Evolutionary conservation across 2,888 invertebrate genomes (phyloP).

Genomic region (Athripsodes cinereus): DNA sequence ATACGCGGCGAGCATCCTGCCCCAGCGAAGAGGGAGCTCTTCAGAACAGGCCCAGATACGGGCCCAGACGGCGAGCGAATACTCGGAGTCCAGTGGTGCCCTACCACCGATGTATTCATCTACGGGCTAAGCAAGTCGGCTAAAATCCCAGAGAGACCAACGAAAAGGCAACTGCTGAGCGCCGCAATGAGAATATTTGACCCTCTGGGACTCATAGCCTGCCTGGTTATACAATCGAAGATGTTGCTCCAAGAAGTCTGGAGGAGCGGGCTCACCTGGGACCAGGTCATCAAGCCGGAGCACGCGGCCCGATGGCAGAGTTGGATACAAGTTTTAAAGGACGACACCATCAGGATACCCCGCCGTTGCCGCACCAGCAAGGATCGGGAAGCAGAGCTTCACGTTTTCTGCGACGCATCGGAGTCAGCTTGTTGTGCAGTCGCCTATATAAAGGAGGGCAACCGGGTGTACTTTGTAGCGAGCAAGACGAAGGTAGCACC

Average conservation of each 20-base stretch:
- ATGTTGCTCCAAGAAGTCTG: conserved; percentile 6
- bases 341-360: neutral
- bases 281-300: neutral
- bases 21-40: neutral
- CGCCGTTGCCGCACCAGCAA: neutral
- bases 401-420: conserved; percentile 4
- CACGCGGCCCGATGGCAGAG: neutral
- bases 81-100: no score
- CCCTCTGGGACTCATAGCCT: conserved; percentile 2
- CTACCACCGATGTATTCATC: no score
- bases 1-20: neutral
- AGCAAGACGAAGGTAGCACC: no score
- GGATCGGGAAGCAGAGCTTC: neutral
- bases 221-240: neutral
- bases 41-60: neutral
- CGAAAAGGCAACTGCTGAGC: conserved; percentile 2
- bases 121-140: no score
- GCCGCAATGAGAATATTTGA: conserved; percentile 7
- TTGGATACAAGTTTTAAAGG: conserved; percentile 22
- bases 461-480: neutral
- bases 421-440: conserved; percentile 6
- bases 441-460: neutral
- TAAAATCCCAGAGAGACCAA: neutral
- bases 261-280: conserved; percentile 3
- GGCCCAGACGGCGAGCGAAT: no score